Conservation (phyloP, 2,113 vertebrate species). For the Xyrauchen texanus region DNA sequence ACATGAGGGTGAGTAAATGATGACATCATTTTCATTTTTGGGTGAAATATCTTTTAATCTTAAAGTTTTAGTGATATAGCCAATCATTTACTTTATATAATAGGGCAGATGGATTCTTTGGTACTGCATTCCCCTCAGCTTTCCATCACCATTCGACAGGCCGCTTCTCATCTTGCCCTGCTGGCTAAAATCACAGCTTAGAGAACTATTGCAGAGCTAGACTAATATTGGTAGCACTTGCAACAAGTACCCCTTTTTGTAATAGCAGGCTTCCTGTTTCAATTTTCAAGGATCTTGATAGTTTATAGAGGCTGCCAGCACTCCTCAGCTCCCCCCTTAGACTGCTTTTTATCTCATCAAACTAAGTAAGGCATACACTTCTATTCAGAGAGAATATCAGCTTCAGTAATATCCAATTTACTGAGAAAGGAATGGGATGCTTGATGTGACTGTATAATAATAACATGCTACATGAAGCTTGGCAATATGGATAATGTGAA, state of each 20-base stretch:
- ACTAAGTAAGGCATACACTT: constrained; percentile 70
- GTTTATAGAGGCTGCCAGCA: constrained; percentile 57
- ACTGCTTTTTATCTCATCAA: constrained; percentile 66
- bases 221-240: constrained; percentile 73
- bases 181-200: constrained; percentile 73
- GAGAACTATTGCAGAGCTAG: constrained; percentile 71
- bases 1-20: too few species aligned
- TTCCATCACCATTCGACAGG: constrained; percentile 62
- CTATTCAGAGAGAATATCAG: constrained; percentile 74
- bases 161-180: constrained; percentile 70
- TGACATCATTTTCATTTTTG: too few species aligned
- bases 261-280: constrained; percentile 73
- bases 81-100: constrained; percentile 12
- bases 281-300: constrained; percentile 71
- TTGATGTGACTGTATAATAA: constrained; percentile 77
- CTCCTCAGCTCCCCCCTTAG: constrained; percentile 30
- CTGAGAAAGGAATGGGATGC: constrained; percentile 70
- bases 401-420: constrained; percentile 81
- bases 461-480: constrained; percentile 77
- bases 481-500: constrained; percentile 74
- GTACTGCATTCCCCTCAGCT: constrained; percentile 59
- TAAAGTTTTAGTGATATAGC: too few species aligned
- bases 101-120: constrained; percentile 30
- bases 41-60: too few species aligned
- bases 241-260: constrained; percentile 62